Base-by-base conservation (phyloP, 1,140 invertebrate genomes). In the Hyles euphorbiae region DNA sequence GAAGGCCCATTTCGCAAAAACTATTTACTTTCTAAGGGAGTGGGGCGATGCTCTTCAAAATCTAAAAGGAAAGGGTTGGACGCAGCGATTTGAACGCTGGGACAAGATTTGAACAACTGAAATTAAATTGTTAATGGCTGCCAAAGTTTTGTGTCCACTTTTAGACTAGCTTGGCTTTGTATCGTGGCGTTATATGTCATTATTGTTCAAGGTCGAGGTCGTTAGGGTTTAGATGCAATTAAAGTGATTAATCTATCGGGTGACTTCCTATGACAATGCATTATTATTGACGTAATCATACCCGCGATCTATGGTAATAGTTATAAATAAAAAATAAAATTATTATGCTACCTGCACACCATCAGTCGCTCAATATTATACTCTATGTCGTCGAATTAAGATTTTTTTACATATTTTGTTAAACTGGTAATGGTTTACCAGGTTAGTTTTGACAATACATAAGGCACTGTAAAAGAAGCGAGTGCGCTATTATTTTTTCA, bases 1-100 rank as follows among this genome's bases (percentile, higher is more conserved):
- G 76, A 12, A 94, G 79, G 68, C 93, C 93, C 93, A 94, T 94
- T 75, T 76, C 72, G 76, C 52, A 61, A 72, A 58, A 67, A 34
- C 3, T 50, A 12, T 50, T 32, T 50, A 52, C 7, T 34, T 34
- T 40, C 36, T 40, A 67, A 68, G 70, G 72, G 76, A 74, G 33
- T 36, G 55, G 40, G 58, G 53, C 43, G 53, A 45, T 44, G 45
- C 9, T n/a, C 32, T 48, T 34, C 34, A 61, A 63, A 66, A 70
- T 69, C 70, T 65, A 65, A 61, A 51, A 69, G 76, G 69, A 74
- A 74, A 72, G 76, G 78, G 74, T 45, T 52, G 56, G 44, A 72
- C 83, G 83, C 80, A 85, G 80, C 82, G 87, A 74, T 81, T 76
- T 77, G 22, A 71, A 79, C 87, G 81, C 83, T 66, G 73, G 73